Base-by-base conservation (phyloP, 2,797 vertebrate genomes). In the Odontamblyopus lacepedii region DNA sequence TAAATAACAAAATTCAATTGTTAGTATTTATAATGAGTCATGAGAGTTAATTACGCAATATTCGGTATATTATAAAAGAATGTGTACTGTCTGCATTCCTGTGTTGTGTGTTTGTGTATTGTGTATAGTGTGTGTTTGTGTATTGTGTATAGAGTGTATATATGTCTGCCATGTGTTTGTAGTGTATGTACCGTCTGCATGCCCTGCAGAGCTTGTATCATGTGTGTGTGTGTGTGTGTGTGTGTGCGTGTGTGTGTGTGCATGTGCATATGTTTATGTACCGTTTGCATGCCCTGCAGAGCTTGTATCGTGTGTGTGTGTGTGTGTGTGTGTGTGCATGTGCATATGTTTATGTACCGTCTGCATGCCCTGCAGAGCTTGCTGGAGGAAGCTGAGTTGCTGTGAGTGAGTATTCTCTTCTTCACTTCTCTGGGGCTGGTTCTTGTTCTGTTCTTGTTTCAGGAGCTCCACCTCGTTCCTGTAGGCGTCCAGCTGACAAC, bases 271-370 rank as follows among this genome's bases (percentile, higher is more conserved):
- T 30, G 53, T 55, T 2, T n/a, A 55, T 1, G 26, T 92, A 97
- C 96, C 95, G 97, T 97, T 87, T 98, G 96, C 96, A 98, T 98
- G 85, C 96, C 96, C 88, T 97, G 97, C 73, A 98, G 92, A 61
- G 97, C 95, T 91, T 98, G 96, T 85, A 27, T 59, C 26, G 27
- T 55, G 23, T 23, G 23, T 23, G 50, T 23, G n/a, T 23, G n/a
- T 56, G 50, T 23, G n/a, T 23, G 5, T 56, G 11, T 23, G n/a
- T 56, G 15, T 55, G 19, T n/a, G 19, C 23, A n/a, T 56, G 23
- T 35, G 32, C 32, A 35, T 35, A 35, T 35, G 26, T 64, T 4
- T 23, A 64, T 44, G 56, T 92, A 97, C 96, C 95, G 97, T 97
- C 87, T 98, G 96, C 96, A 98, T 97, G 85, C 96, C 96, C 88